Base-by-base conservation (phyloP, 2,888 invertebrate genomes). In the Xylota segnis region DNA sequence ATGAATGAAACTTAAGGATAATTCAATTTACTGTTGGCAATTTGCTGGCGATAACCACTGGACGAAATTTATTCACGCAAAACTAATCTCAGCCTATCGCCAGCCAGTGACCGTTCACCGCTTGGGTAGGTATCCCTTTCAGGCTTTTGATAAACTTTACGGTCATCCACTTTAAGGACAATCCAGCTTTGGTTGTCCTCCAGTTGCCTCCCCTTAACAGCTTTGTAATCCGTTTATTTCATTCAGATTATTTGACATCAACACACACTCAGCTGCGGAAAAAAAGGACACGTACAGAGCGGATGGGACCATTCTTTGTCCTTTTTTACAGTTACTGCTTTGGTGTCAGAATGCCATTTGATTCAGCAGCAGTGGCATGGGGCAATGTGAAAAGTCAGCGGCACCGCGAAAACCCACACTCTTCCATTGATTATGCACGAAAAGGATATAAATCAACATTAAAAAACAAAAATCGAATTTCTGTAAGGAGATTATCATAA, bases 401-500 rank as follows among this genome's bases (percentile, higher is more conserved):
- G 52, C 10, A 29, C 27, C 50, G 32, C 18, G 34, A 18, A 7
- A 23, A 23, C 37, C 6, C 40, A 59, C 23, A 43, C 43, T 23
- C 10, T 12, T 12, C 37, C 9, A 37, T 54, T 34, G 54, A 54
- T 14, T 27, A 16, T 43, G 40, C 56, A 43, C 43, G 68, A 16
- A 27, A 32, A 0, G 59, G 59, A 59, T 71, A 71, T 59, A 71
- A 50, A 71, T 71, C 71, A 47, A 37, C 71, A 59, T 50, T 71
- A 47, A 71, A 71, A 58, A 50, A 65, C 32, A 54, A 52, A 54
- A 59, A 71, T 47, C 47, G 71, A 71, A 59, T 59, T 59, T 47
- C 45, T 29, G n/a, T 45, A 70, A 58, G 45, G n/a, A 58, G 70
- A 70, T 70, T 56, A 70, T 70, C 58, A 70, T 58, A 70, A 70